Base-by-base conservation (phyloP, 2,888 invertebrate species). In the Rapana venosa region DNA sequence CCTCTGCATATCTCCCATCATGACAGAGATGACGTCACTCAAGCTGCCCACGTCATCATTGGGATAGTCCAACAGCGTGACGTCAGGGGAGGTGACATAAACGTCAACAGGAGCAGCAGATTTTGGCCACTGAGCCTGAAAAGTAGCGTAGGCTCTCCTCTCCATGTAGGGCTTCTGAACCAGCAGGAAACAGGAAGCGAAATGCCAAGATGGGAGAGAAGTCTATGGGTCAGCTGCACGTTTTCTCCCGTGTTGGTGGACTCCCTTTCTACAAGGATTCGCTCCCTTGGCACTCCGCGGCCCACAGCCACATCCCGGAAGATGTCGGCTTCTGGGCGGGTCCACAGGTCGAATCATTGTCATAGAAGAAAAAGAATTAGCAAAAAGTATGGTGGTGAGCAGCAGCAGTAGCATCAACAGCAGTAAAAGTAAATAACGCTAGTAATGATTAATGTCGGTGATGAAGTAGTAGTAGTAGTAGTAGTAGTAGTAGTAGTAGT, bases 91-190 rank as follows among this genome's bases (percentile, higher is more conserved):
- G 85, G 94, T 93, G 88, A 95, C 94, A 58, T 83, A 86, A 0
- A 94, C 92, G 22, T 90, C 87, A 17, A 91, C 87, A 20, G 88
- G 56, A 13, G 56, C 26, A 35, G 91, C 74, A 26, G 91, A 91
- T 15, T 90, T 93, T 1, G 94, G 93, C 94, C 94, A 95, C 91
- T 94, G 94, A 91, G 94, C 94, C 92, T 93, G 92, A 88, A 95
- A 95, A 11, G 95, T 95, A 81, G 95, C 94, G 86, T 92, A 94
- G 0, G 93, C 92, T 36, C 94, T 90, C 70, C 94, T 91, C 87
- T 95, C 95, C 95, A 95, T 95, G 88, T 93, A 94, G 0, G 95
- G 95, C 88, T 94, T 94, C 70, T 95, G 95, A 47, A 95, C 94
- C 35, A 95, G 86, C 30, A 95, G 94, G 0, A 95, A 87, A 17